These are phyloP conservation scores for Micoletzkya japonica DNA, from an alignment of 2,888 invertebrate species.

Conservation along the genomic window DNA sequence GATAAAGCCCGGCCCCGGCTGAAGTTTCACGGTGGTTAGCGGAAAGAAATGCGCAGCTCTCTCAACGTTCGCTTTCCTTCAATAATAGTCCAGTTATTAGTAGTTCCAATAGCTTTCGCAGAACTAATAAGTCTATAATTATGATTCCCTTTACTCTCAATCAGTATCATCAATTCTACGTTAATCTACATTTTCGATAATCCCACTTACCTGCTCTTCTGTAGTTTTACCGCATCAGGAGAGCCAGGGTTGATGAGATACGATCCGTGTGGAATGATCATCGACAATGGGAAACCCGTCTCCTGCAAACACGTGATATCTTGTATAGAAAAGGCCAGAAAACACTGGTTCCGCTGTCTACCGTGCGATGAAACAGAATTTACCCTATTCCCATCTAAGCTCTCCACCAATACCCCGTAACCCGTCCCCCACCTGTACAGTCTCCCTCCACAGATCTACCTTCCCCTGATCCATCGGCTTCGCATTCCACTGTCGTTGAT, in stretches of 20 bases:
- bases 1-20: no score
- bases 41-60: no score
- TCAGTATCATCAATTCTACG: no score
- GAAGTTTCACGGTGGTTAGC: no score
- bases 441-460: constrained; percentile 61
- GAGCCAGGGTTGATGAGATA: constrained; percentile 68
- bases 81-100: no score
- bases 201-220: constrained; percentile 40
- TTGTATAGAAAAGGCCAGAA: background rate
- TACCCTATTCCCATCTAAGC: background rate
- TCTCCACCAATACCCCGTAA: background rate
- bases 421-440: constrained; percentile 44
- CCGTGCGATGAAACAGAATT: background rate
- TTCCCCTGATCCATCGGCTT: constrained; percentile 52
- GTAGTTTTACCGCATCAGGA: constrained; percentile 64
- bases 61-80: no score
- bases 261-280: constrained; percentile 65
- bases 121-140: no score
- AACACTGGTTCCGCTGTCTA: background rate
- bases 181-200: background rate
- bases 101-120: no score
- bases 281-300: constrained; percentile 49
- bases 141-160: no score
- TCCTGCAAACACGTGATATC: constrained; percentile 42
- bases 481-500: constrained; percentile 57